These are phyloP conservation scores for Orthonyx spaldingii DNA, from an alignment of 2,113 vertebrate genomes.

Conservation along the genomic window DNA sequence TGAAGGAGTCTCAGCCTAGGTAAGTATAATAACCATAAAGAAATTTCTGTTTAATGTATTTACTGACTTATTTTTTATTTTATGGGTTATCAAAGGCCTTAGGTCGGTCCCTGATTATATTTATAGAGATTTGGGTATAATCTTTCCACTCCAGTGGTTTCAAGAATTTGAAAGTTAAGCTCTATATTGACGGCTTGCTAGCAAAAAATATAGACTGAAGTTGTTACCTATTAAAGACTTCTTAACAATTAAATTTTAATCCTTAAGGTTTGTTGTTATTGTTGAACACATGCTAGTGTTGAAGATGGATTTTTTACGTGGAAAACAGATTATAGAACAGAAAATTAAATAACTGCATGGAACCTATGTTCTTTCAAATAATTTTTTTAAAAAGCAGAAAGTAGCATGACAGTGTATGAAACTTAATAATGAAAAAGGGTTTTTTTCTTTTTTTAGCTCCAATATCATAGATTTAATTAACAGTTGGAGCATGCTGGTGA, in stretches of 20 bases:
- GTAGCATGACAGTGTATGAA: not conserved
- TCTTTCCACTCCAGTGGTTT: not conserved
- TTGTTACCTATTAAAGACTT: not conserved
- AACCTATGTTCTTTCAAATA: not conserved
- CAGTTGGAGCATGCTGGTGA: not conserved
- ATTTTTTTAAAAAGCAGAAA: not conserved
- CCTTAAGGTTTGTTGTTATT: not conserved
- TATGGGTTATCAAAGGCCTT: not conserved
- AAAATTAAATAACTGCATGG: not conserved
- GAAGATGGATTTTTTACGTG: not conserved
- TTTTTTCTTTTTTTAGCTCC: not conserved
- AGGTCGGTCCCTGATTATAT: not conserved
- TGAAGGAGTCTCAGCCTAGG: not conserved
- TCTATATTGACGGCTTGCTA: not conserved
- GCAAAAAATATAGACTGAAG: not conserved
- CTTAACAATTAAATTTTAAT: not conserved
- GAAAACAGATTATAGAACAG: not conserved
- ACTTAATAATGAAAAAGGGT: not conserved
- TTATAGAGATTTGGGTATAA: not conserved
- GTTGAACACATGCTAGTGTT: not conserved
- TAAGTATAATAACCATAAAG: not conserved
- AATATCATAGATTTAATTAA: not conserved
- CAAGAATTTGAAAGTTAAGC: not conserved
- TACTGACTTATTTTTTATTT: not conserved
- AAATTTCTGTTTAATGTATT: not conserved